phyloP scores from a whole-genome alignment of 1,140 invertebrate species.

The Drosophila ficusphila region DNA sequence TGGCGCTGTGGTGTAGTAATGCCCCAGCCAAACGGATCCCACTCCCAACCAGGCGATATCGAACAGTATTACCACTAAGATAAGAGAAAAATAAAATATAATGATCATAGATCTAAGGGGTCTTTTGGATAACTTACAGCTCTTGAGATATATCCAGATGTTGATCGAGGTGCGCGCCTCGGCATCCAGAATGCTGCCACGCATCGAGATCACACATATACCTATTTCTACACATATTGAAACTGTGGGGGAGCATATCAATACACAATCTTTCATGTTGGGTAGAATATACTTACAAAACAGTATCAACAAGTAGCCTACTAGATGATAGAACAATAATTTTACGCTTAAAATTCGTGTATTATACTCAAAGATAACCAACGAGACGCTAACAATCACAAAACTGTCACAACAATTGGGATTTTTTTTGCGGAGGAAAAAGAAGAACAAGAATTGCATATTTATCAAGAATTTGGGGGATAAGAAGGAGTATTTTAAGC shows the following conservation, averaged over 20 bases:
- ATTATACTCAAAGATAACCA: slow-evolving; percentile 88
- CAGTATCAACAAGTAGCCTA: slow-evolving; percentile 89
- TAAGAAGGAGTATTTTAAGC: neutral
- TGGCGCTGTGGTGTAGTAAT: slow-evolving; percentile 89
- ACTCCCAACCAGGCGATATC: slow-evolving; percentile 91
- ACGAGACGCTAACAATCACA: slow-evolving; percentile 82
- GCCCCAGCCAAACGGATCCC: slow-evolving; percentile 90
- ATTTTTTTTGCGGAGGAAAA: neutral
- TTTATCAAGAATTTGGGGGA: neutral
- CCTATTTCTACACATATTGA: slow-evolving; percentile 90
- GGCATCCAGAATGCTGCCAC: slow-evolving; percentile 93
- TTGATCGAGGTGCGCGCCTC: slow-evolving; percentile 90
- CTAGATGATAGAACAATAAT: slow-evolving; percentile 88
- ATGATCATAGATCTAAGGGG: neutral
- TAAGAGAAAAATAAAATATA: neutral
- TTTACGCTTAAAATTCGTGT: slow-evolving; percentile 86
- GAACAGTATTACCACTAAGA: slow-evolving; percentile 89
- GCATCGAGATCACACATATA: slow-evolving; percentile 91
- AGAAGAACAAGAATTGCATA: slow-evolving; percentile 10
- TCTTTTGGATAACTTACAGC: slow-evolving; percentile 86
- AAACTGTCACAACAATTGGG: slow-evolving; percentile 56
- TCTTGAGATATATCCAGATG: slow-evolving; percentile 92
- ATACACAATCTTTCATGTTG: neutral
- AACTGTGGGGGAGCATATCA: slow-evolving; percentile 82
- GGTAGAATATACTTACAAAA: slow-evolving; percentile 71